Evolutionary conservation across 2,888 invertebrate species (phyloP).

Genomic region (Pristionchus fissidentatus): DNA sequence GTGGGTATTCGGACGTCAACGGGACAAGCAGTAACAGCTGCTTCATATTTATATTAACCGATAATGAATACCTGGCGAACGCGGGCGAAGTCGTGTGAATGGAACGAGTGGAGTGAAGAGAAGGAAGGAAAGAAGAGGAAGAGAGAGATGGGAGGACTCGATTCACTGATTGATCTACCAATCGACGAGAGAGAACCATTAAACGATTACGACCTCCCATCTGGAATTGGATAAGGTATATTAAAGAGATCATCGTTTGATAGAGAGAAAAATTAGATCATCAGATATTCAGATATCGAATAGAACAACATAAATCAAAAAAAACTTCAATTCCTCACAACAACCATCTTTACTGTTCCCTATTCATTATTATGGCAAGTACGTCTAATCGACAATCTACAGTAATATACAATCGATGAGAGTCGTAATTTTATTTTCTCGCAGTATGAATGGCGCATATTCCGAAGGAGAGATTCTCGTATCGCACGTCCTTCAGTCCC

Average conservation of each 20-base stretch:
- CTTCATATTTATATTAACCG: background rate
- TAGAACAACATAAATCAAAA: background rate
- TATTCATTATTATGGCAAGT: constrained; percentile 35
- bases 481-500: constrained; percentile 89
- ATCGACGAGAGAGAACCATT: constrained; percentile 3
- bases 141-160: background rate
- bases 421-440: constrained; percentile 52
- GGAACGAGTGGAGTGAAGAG: background rate
- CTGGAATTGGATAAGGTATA: too few species aligned
- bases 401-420: background rate
- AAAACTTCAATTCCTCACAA: background rate
- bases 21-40: background rate
- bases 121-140: background rate
- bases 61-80: constrained; percentile 26
- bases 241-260: background rate
- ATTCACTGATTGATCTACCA: constrained; percentile 35
- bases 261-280: background rate
- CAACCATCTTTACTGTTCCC: background rate
- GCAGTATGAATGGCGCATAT: constrained; percentile 88
- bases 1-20: background rate
- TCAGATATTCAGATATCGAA: constrained; percentile 1
- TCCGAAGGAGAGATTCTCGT: constrained; percentile 92
- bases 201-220: constrained; percentile 32
- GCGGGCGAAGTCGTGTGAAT: constrained; percentile 18
- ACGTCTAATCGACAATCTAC: constrained; percentile 1